A percentile compares a stretch with the other conserved stretches of the same genome.
Evolutionary conservation across 2,888 invertebrate species (phyloP).

Genomic region (Aporophyla lueneburgensis): DNA sequence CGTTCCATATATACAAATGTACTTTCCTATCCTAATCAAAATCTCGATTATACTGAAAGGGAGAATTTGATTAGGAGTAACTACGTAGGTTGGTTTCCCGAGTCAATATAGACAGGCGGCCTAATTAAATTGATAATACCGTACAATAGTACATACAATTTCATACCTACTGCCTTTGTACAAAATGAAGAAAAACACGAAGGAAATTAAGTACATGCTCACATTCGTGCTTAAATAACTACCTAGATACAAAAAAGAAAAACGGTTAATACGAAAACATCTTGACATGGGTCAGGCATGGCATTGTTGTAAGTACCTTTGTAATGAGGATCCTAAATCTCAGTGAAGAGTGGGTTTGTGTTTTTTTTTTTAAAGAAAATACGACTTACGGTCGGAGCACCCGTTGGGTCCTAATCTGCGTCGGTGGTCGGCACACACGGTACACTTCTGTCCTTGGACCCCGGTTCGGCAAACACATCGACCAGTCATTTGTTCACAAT

Average conservation of each 20-base stretch:
- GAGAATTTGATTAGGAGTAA: slow-evolving; percentile 37
- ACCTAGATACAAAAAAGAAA: slow-evolving; percentile 58
- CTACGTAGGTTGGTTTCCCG: slow-evolving; percentile 15
- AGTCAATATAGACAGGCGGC: slow-evolving; percentile 22
- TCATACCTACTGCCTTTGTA: slow-evolving; percentile 4
- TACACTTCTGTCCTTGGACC: slow-evolving; percentile 97
- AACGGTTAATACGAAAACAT: slow-evolving; percentile 73
- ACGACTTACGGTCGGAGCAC: slow-evolving; percentile 88
- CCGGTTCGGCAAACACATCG: slow-evolving; percentile 96
- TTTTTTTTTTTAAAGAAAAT: slow-evolving; percentile 64
- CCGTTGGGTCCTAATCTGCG: slow-evolving; percentile 94
- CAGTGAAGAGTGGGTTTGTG: slow-evolving; percentile 60
- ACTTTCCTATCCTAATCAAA: slow-evolving; percentile 49
- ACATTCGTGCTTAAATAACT: slow-evolving; percentile 51
- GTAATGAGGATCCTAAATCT: slow-evolving; percentile 69
- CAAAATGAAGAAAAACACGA: slow-evolving; percentile 29
- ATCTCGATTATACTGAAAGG: slow-evolving; percentile 35
- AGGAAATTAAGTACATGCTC: slow-evolving; percentile 55
- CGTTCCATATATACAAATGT: slow-evolving; percentile 25
- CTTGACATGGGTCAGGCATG: slow-evolving; percentile 75
- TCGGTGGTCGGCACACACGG: slow-evolving; percentile 94
- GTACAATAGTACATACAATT: slow-evolving; percentile 6
- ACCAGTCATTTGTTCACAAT: slow-evolving; percentile 98
- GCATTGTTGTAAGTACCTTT: slow-evolving; percentile 69
- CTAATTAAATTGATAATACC: slow-evolving; percentile 35